phyloP scores from a whole-genome alignment of 2,888 invertebrate species.

The Morpho helenor region DNA sequence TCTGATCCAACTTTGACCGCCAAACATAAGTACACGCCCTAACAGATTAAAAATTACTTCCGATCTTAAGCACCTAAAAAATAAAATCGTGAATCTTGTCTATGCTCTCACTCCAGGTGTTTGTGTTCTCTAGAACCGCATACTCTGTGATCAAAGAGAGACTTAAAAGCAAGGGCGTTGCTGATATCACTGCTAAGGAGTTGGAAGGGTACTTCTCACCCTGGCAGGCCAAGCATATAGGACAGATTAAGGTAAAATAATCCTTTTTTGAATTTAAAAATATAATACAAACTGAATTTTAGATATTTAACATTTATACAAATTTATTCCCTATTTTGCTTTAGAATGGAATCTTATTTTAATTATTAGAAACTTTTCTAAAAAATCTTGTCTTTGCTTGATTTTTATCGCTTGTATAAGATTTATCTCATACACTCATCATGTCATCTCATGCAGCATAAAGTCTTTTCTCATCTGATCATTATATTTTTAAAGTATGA shows the following conservation, averaged over 20 bases:
- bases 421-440: too few relatives aligned
- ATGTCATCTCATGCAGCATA: too few relatives aligned
- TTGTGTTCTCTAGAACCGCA: slow-evolving; percentile 91
- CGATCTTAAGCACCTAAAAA: slow-evolving; percentile 15
- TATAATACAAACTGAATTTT: too few relatives aligned
- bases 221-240: slow-evolving; percentile 91
- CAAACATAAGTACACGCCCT: slow-evolving; percentile 39
- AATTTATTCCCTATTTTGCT: too few relatives aligned
- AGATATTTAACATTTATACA: too few relatives aligned
- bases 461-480: too few relatives aligned
- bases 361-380: too few relatives aligned
- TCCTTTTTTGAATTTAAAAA: neutral
- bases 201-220: slow-evolving; percentile 91
- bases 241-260: slow-evolving; percentile 81
- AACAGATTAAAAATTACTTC: slow-evolving; percentile 16
- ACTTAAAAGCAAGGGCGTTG: slow-evolving; percentile 87
- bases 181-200: slow-evolving; percentile 85
- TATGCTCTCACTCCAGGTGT: slow-evolving; percentile 85
- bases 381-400: too few relatives aligned
- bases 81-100: slow-evolving; percentile 46
- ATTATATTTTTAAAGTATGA: too few relatives aligned
- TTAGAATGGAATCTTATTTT: too few relatives aligned
- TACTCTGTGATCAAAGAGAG: slow-evolving; percentile 91
- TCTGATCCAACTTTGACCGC: slow-evolving; percentile 26
- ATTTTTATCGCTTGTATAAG: too few relatives aligned